A percentile compares a stretch with the other conserved stretches of the same genome.
These are phyloP conservation scores for Onychomys arenicola DNA, from an alignment of 2,797 vertebrate species.

Conservation along the genomic window DNA sequence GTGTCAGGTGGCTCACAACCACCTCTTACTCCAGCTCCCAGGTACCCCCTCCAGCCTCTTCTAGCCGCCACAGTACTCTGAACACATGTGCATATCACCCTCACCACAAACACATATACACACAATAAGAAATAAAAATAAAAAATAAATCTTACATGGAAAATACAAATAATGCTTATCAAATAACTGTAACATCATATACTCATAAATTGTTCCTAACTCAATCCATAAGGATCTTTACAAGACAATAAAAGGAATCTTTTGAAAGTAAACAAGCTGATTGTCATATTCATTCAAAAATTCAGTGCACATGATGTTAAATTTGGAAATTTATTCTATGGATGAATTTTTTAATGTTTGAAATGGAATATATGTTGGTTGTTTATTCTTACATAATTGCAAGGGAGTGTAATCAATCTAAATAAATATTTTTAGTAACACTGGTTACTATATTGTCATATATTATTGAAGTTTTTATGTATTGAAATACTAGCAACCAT, in stretches of 20 bases:
- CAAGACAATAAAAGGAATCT: not conserved
- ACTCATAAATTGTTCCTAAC: not conserved
- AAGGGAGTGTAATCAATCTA: not conserved
- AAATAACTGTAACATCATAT: not conserved
- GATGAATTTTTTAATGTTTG: slow-evolving; percentile 38
- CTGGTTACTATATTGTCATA: not conserved
- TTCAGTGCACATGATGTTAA: slow-evolving; percentile 3
- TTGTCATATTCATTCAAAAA: slow-evolving; percentile 55
- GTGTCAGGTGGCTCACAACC: not conserved
- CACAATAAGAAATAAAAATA: not conserved
- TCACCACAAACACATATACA: not conserved
- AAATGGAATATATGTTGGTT: not conserved
- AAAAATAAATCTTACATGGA: not conserved
- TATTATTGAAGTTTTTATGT: not conserved
- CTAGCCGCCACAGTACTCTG: not conserved
- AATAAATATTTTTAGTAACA: not conserved
- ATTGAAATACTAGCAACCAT: slow-evolving; percentile 53
- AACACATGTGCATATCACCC: not conserved
- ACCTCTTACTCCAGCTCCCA: not conserved
- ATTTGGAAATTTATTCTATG: slow-evolving; percentile 47
- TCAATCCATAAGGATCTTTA: not conserved
- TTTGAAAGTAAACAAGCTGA: slow-evolving; percentile 47
- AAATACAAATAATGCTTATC: not conserved
- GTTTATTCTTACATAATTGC: slow-evolving; percentile 43
- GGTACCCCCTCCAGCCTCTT: not conserved